Evolutionary conservation across 1,140 invertebrate genomes (phyloP), one percentile per base, ranked within the genome.

Genomic region (Cotesia glomerata): DNA sequence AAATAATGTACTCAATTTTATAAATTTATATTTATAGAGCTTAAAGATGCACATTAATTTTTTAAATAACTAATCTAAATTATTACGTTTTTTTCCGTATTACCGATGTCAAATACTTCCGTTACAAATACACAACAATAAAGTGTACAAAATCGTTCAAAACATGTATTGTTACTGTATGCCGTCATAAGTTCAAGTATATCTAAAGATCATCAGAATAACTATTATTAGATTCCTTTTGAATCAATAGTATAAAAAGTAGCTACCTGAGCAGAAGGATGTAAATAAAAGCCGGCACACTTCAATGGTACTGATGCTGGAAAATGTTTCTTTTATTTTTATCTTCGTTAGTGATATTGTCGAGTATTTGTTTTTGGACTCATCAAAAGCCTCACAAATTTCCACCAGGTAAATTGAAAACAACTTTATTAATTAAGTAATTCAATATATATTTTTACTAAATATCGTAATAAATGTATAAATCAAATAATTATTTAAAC

Each of bases 361-460:
- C 32, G 51, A 65, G 76, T 2, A 5, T 81, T 1, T 75, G 75
- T 62, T 83, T 78, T 49, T 75, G 68, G 16, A 77, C 79, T 64
- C 83, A 77, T 66, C 32, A 74, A 0, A 86, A 85, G 36, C 84
- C 84, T 5, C 71, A 51, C 9, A 77, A 81, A 59, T 86, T 84
- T 75, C 84, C 85, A 64, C 84, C 84, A 51, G 84, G 84, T 84
- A 73, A 68, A 75, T 81, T 72, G 75, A 39, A 62, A 39, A 11
- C 35, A 14, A 18, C 9, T 34, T 16, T 32, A 32, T 26, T 69
- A 16, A 52, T 63, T 13, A 26, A 39, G 14, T 14, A 56, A 34
- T 45, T 26, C 58, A 34, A 36, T 5, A 62, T 36, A 71, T 66
- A 16, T 13, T 14, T n/a, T 52, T 52, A 13, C 32, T 35, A 14